Evolutionary conservation across 2,888 invertebrate genomes (phyloP).

Genomic region (Eristalis pertinax): DNA sequence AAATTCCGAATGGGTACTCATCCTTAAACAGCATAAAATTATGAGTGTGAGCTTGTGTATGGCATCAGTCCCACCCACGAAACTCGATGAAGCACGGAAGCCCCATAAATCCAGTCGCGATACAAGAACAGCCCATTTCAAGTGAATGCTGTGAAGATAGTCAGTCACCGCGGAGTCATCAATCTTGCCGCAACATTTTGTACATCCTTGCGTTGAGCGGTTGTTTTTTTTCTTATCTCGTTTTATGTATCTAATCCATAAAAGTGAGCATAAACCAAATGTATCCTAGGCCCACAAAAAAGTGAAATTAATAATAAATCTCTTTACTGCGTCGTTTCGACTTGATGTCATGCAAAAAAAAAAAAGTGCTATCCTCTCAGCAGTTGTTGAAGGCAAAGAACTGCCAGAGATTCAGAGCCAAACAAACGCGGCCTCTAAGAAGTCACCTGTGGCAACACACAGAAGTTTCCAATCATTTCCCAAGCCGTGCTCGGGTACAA

Average conservation of each 20-base stretch:
- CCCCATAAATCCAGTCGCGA: background rate
- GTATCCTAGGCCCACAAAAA: background rate
- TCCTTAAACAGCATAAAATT: too few species aligned
- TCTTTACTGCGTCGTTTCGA: background rate
- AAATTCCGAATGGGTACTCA: background rate
- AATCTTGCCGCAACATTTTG: conserved; percentile 1
- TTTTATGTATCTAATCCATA: background rate
- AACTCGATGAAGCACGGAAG: background rate
- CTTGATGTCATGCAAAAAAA: background rate
- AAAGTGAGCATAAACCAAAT: background rate
- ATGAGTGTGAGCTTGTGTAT: background rate
- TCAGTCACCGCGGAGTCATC: background rate
- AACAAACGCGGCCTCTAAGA: conserved; percentile 19
- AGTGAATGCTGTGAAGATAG: background rate
- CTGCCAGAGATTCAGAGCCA: background rate
- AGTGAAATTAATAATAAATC: conserved; percentile 4
- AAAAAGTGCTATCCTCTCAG: background rate
- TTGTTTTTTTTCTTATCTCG: background rate
- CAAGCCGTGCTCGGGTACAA: background rate
- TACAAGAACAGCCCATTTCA: background rate
- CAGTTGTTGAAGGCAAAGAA: background rate
- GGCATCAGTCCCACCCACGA: background rate
- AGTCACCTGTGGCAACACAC: conserved; percentile 25
- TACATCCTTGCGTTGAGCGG: background rate
- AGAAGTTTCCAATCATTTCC: background rate